A percentile compares a stretch with the other conserved stretches of the same genome.
Conservation (phyloP, 2,888 invertebrate genomes). For the Dryocosmus kuriphilus region DNA sequence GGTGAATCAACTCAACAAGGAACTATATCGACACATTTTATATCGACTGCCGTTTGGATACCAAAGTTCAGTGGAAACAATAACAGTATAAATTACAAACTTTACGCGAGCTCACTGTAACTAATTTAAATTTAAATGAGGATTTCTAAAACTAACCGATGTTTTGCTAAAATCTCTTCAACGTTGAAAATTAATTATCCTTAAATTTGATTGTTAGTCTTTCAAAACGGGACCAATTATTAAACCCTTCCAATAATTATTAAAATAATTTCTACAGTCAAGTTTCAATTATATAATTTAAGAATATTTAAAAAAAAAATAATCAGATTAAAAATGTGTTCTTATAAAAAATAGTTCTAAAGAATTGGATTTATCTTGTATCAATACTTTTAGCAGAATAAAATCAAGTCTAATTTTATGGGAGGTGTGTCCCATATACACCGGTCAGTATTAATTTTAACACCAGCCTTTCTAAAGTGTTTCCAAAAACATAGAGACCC, state of each 20-base stretch:
- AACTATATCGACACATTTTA: conserved; percentile 28
- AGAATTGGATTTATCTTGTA: neutral
- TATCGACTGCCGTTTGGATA: conserved; percentile 1
- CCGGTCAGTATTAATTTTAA: conserved; percentile 27
- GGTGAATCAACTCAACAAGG: conserved; percentile 30
- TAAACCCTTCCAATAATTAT: too few relatives aligned
- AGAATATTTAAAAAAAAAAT: too few relatives aligned
- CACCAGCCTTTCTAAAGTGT: conserved; percentile 14
- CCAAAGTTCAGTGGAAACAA: conserved; percentile 38
- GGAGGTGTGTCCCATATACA: conserved; percentile 28
- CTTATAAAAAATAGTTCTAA: neutral
- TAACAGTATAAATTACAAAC: neutral
- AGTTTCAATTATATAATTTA: too few relatives aligned
- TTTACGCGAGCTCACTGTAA: neutral
- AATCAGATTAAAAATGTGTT: too few relatives aligned
- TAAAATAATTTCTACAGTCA: too few relatives aligned
- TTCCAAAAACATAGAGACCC: conserved; percentile 24
- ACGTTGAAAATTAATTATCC: neutral
- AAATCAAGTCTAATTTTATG: conserved; percentile 1
- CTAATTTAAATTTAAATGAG: neutral
- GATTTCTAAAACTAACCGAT: neutral
- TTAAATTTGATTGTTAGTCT: neutral
- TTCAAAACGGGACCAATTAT: too few relatives aligned
- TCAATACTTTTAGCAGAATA: conserved; percentile 3
- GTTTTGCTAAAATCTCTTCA: neutral